Evolutionary conservation across 2,113 vertebrate species (phyloP).

Genomic region (Nesoenas mayeri): DNA sequence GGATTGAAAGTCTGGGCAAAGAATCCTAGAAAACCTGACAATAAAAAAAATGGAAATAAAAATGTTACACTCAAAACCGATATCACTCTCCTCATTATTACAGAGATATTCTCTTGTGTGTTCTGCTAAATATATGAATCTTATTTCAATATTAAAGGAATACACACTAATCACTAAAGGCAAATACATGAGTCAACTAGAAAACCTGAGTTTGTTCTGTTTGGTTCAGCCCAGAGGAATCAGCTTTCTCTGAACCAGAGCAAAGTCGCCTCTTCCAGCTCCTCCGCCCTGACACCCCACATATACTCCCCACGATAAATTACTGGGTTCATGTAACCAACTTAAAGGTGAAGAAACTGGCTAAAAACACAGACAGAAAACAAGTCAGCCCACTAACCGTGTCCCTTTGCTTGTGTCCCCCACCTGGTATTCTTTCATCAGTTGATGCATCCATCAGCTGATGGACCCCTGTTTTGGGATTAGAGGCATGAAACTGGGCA

Average conservation of each 20-base stretch:
- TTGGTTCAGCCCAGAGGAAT: not conserved
- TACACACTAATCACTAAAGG: not conserved
- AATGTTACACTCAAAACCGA: not conserved
- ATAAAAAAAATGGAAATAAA: not conserved
- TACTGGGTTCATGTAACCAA: not conserved
- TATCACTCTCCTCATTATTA: not conserved
- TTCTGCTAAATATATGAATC: not conserved
- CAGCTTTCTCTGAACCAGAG: not conserved
- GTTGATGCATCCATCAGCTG: not conserved
- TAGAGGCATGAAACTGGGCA: not conserved
- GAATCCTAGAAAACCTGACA: not conserved
- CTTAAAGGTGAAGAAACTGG: not conserved
- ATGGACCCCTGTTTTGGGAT: not conserved
- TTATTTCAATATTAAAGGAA: slow-evolving; percentile 14
- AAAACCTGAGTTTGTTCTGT: not conserved
- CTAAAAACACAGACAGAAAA: not conserved
- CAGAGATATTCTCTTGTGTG: not conserved
- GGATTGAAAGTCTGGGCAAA: not conserved
- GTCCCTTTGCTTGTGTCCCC: not conserved
- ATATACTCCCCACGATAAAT: not conserved
- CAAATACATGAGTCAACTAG: not conserved
- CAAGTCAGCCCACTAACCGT: not conserved
- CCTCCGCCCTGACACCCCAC: not conserved
- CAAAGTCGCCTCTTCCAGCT: not conserved
- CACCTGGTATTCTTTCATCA: not conserved